phyloP scores from a whole-genome alignment of 2,113 vertebrate genomes.

The Phylloscopus trochilus region DNA sequence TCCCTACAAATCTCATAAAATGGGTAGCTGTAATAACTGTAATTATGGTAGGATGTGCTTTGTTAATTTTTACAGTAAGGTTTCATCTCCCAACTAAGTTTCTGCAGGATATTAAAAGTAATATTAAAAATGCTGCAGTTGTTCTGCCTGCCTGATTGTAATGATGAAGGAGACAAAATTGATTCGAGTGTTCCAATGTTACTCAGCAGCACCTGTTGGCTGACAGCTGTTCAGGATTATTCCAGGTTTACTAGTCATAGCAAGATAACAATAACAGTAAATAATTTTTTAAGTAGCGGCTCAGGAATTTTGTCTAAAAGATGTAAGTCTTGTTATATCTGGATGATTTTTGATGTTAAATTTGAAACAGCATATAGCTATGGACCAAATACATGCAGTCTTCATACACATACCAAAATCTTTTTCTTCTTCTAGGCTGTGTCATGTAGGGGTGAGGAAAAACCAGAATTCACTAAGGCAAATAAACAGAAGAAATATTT shows the following conservation, averaged over 20 bases:
- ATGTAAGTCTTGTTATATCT: not conserved
- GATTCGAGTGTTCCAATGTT: not conserved
- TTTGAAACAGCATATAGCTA: not conserved
- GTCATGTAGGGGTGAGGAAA: not conserved
- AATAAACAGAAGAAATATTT: not conserved
- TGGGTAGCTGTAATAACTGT: not conserved
- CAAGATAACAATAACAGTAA: conserved; percentile 19
- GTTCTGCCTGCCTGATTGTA: conserved; percentile 15
- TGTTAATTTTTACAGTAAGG: conserved; percentile 7
- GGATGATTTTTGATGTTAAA: conserved; percentile 12
- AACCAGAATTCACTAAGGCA: not conserved
- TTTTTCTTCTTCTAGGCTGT: not conserved
- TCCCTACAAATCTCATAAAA: conserved; percentile 37
- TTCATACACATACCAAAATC: not conserved
- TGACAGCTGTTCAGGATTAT: conserved; percentile 58
- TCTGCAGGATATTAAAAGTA: conserved; percentile 54
- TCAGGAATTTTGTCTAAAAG: not conserved
- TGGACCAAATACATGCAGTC: not conserved
- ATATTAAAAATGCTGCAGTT: conserved; percentile 43
- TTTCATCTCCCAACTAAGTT: conserved; percentile 31
- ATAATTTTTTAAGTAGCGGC: conserved; percentile 32
- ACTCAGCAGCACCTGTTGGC: conserved; percentile 41
- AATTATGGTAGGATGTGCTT: not conserved
- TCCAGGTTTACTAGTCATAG: conserved; percentile 49
- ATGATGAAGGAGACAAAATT: conserved; percentile 32